phyloP scores from a whole-genome alignment of 2,113 vertebrate genomes.

The Falco punctatus region DNA sequence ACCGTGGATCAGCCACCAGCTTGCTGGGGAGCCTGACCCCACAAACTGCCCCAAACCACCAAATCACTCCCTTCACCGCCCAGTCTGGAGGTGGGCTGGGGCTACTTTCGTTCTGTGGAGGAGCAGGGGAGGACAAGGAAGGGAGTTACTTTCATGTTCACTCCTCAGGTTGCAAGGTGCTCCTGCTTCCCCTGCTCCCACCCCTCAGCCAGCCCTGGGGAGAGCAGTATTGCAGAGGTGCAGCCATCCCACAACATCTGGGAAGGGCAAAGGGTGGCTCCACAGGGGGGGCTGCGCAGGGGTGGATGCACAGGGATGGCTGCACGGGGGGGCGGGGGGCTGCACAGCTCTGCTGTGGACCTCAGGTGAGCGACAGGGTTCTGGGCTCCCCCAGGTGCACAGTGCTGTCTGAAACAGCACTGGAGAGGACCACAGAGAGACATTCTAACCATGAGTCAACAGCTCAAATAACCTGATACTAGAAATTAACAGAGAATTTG shows the following conservation, averaged over 20 bases:
- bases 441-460: background rate
- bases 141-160: background rate
- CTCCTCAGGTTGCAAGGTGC: accelerated
- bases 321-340: no score
- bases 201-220: accelerated
- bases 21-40: background rate
- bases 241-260: accelerated
- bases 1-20: background rate
- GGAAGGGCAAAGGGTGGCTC: accelerated
- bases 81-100: background rate
- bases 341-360: accelerated
- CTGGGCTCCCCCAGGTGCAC: accelerated
- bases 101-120: background rate
- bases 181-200: background rate
- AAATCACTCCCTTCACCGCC: background rate
- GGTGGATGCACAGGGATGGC: no score
- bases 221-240: background rate
- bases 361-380: accelerated
- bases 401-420: accelerated
- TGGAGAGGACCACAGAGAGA: background rate
- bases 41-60: background rate
- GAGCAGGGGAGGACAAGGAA: accelerated
- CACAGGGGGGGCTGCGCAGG: no score
- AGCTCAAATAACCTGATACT: background rate
- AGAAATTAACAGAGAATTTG: background rate